These are phyloP conservation scores for Leptobrachium ailaonicum DNA, from an alignment of 2,113 vertebrate genomes.

Conservation along the genomic window DNA sequence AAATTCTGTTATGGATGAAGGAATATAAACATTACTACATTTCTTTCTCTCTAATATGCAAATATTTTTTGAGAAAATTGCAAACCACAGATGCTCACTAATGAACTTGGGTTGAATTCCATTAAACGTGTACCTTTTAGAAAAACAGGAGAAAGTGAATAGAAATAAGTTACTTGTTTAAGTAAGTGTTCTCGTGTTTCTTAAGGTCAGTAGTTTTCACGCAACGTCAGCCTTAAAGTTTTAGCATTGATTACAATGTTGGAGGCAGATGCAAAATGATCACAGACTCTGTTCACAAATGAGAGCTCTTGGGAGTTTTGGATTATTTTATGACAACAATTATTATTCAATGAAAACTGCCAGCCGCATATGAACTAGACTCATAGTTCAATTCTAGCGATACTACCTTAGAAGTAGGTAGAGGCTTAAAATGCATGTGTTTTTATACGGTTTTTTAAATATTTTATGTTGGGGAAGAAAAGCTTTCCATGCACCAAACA, in stretches of 20 bases:
- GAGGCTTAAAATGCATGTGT: background rate
- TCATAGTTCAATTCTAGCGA: background rate
- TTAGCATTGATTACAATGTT: background rate
- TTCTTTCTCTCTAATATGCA: constrained; percentile 37
- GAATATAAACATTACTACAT: constrained; percentile 18
- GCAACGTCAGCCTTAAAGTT: background rate
- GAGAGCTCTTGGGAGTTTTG: constrained; percentile 1
- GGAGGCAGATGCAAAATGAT: background rate
- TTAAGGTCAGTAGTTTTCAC: background rate
- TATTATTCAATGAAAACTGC: background rate
- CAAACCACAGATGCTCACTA: constrained; percentile 16
- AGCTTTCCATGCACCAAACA: background rate
- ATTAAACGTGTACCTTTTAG: constrained; percentile 16
- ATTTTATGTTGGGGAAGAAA: background rate
- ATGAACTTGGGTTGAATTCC: constrained; percentile 31
- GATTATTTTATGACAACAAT: background rate
- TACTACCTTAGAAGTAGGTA: too few species aligned
- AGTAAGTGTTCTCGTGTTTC: constrained; percentile 5
- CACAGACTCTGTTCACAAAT: background rate
- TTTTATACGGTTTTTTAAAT: background rate
- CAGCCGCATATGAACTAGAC: background rate
- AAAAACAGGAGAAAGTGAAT: background rate
- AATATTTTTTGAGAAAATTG: constrained; percentile 15
- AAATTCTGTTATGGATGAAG: constrained; percentile 1
- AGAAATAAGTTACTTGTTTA: background rate